These are phyloP conservation scores for Rousettus madagascariensis DNA, from an alignment of 2,797 vertebrate species.

Conservation along the genomic window DNA sequence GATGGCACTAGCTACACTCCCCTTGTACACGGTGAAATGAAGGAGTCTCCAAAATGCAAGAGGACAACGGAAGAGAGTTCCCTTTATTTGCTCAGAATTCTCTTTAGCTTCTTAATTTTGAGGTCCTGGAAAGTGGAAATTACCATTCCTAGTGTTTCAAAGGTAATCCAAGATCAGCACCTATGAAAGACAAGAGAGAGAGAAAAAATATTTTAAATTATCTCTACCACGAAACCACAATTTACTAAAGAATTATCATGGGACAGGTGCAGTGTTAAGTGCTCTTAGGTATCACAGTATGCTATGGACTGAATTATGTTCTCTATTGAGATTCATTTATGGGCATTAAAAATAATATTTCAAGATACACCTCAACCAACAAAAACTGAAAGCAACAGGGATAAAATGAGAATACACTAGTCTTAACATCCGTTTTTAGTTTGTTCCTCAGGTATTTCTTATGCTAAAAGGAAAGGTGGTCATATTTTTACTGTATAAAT, in stretches of 20 bases:
- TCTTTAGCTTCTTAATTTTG: constrained; percentile 55
- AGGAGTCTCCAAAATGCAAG: neutral
- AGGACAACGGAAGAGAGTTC: constrained; percentile 17
- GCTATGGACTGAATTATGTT: neutral
- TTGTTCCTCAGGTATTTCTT: neutral
- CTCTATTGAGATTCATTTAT: neutral
- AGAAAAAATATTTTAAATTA: neutral
- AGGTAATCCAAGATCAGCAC: constrained; percentile 39
- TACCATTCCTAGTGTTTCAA: constrained; percentile 68
- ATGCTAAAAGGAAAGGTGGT: neutral
- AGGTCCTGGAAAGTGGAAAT: constrained; percentile 30
- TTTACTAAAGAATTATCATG: neutral
- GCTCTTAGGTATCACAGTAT: neutral
- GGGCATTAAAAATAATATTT: neutral
- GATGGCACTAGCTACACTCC: neutral
- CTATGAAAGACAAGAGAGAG: constrained; percentile 70
- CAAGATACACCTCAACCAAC: neutral
- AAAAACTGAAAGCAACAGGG: constrained; percentile 14
- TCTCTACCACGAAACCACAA: neutral
- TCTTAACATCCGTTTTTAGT: neutral
- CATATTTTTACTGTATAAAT: neutral
- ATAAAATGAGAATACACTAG: neutral
- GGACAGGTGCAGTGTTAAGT: neutral
- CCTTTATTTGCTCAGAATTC: constrained; percentile 55
- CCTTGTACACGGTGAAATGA: neutral